These are phyloP conservation scores for Euphonia xanthogaster DNA, from an alignment of 2,797 vertebrate genomes.

Conservation along the genomic window DNA sequence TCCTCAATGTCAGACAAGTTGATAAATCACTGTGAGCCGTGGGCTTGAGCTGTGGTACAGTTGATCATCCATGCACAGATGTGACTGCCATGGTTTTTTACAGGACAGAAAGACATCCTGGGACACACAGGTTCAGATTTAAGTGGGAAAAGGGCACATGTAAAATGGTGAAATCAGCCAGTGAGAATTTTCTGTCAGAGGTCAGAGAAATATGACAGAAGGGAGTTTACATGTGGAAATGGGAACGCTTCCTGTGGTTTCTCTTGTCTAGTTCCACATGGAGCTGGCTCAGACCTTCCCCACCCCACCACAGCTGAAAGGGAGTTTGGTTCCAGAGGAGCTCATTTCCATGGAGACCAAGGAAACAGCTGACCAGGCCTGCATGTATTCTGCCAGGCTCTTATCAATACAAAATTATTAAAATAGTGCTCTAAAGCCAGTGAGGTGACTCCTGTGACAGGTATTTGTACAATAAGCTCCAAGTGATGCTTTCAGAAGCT, in stretches of 20 bases:
- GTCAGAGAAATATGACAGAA: background rate
- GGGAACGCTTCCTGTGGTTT: background rate
- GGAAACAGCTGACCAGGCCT: background rate
- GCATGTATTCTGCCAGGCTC: background rate
- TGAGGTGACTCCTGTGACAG: background rate
- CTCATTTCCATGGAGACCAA: background rate
- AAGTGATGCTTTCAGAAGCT: background rate
- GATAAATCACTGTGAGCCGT: background rate
- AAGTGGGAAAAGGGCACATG: background rate
- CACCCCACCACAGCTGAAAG: background rate
- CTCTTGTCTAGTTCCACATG: rapidly evolving
- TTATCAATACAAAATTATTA: background rate
- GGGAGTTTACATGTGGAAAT: background rate
- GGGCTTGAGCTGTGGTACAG: background rate
- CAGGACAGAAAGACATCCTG: background rate
- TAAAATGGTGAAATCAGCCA: background rate
- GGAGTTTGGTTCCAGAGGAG: background rate
- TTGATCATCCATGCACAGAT: background rate
- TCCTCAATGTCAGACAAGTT: background rate
- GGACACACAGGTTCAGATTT: background rate
- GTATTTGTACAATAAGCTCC: background rate
- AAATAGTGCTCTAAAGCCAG: background rate
- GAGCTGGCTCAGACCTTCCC: background rate
- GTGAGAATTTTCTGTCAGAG: background rate
- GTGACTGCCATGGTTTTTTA: background rate